Evolutionary conservation across 30 jellyfish, hydroid and myxozoan genomes (phyloP).

Genomic region (Aurelia aurita complex sp. Pacific): DNA sequence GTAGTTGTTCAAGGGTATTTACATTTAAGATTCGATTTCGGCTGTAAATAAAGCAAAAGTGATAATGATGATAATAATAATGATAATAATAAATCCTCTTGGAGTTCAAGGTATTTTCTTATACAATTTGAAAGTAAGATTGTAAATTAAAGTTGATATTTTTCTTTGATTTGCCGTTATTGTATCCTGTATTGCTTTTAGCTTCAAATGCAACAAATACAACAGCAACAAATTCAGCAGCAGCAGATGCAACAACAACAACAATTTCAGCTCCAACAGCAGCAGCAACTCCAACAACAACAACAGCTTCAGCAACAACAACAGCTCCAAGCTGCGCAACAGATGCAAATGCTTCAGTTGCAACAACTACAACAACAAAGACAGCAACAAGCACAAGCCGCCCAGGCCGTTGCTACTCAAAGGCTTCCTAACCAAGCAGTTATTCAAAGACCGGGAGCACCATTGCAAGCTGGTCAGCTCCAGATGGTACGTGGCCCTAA

Average conservation of each 20-base stretch:
- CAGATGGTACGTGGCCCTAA: constrained; percentile 42
- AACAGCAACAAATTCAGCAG: constrained; percentile 39
- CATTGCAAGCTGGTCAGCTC: constrained; percentile 34
- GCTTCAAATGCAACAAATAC: constrained; percentile 33
- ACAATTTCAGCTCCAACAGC: constrained; percentile 57
- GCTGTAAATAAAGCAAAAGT: too few species aligned
- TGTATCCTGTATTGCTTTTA: neutral
- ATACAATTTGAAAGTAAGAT: too few species aligned
- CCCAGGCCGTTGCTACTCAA: neutral
- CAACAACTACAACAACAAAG: constrained; percentile 60
- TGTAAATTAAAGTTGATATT: too few species aligned
- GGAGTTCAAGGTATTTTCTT: too few species aligned
- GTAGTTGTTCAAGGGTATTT: too few species aligned
- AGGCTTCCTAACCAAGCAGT: constrained; percentile 33
- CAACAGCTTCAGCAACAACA: constrained; percentile 44
- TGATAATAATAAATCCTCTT: too few species aligned
- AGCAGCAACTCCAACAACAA: constrained; percentile 28
- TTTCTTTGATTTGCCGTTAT: too few species aligned
- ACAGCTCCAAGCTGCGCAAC: constrained; percentile 42
- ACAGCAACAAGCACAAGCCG: constrained; percentile 38
- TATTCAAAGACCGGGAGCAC: constrained; percentile 36
- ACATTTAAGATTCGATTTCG: too few species aligned
- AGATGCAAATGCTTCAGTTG: constrained; percentile 4
- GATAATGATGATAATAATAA: too few species aligned
- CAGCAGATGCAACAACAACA: constrained; percentile 43